Evolutionary conservation across 1,140 invertebrate genomes (phyloP).

Genomic region (Psix sp.): DNA sequence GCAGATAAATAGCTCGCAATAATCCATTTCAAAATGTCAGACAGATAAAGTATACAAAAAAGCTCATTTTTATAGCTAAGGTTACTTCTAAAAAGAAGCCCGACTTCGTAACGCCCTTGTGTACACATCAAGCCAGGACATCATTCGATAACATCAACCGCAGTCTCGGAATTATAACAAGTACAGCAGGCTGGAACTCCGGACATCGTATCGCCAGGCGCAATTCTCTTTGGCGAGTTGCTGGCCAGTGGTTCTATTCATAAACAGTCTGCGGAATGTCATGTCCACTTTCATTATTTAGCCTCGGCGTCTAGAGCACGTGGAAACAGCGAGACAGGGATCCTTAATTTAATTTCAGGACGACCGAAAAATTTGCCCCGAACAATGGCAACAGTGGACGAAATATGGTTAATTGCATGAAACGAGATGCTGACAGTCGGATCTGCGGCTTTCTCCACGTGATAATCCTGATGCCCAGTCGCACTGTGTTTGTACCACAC

Average conservation of each 20-base stretch:
- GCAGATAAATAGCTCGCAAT: too few relatives aligned
- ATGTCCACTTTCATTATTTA: constrained; percentile 38
- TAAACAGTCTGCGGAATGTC: constrained; percentile 34
- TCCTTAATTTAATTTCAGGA: constrained; percentile 43
- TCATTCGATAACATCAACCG: too few relatives aligned
- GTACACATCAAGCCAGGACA: too few relatives aligned
- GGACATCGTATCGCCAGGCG: neutral
- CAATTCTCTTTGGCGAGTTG: constrained; percentile 2
- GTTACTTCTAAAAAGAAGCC: too few relatives aligned
- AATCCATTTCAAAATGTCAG: too few relatives aligned
- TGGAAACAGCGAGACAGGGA: constrained; percentile 21
- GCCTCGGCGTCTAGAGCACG: constrained; percentile 13
- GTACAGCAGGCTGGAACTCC: too few relatives aligned
- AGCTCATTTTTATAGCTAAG: too few relatives aligned
- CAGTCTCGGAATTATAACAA: too few relatives aligned
- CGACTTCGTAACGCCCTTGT: too few relatives aligned
- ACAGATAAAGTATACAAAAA: too few relatives aligned
- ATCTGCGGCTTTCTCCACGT: constrained; percentile 46
- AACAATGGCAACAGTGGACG: constrained; percentile 38
- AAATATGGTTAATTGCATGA: constrained; percentile 53
- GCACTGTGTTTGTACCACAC: constrained; percentile 28
- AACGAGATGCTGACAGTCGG: constrained; percentile 52
- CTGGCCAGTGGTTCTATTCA: constrained; percentile 6
- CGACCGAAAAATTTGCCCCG: constrained; percentile 28
- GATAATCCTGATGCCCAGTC: constrained; percentile 38